Percentiles rank a stretch among this genome's conserved stretches.
Conservation (phyloP, 2,797 vertebrate species). For the Enteromius unitaeniatus region DNA sequence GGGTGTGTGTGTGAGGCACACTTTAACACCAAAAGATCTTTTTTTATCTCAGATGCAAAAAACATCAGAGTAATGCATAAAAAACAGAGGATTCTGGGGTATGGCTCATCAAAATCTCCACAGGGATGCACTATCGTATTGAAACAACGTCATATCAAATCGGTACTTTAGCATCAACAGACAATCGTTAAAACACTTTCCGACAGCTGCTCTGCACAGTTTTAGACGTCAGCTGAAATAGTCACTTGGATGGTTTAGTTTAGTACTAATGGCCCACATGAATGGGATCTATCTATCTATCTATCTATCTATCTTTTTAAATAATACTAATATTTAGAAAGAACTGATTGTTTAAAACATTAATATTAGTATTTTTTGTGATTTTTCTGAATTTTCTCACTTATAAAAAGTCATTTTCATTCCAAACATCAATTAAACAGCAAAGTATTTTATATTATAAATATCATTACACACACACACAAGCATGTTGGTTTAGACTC, state of each 20-base stretch:
- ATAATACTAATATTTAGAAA: no score
- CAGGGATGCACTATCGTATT: conserved; percentile 32
- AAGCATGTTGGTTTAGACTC: no score
- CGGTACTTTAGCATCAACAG: conserved; percentile 6
- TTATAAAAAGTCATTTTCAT: no score
- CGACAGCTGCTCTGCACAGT: neutral
- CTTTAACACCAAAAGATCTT: conserved; percentile 12
- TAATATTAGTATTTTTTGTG: no score
- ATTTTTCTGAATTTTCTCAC: no score
- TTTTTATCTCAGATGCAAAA: conserved; percentile 26
- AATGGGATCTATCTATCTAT: neutral
- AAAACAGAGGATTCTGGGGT: conserved; percentile 29
- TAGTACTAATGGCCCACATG: neutral
- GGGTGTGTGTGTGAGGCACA: conserved; percentile 3
- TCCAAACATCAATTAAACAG: no score
- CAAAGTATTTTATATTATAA: no score
- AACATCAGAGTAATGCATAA: conserved; percentile 21
- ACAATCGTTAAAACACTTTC: neutral
- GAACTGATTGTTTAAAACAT: no score
- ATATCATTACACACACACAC: no score
- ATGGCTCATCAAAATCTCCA: conserved; percentile 21
- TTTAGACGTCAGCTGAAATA: neutral
- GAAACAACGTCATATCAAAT: conserved; percentile 27
- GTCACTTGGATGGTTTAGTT: neutral
- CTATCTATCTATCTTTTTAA: neutral